Percentiles rank a stretch among this genome's conserved stretches.
Evolutionary conservation across 2,888 invertebrate genomes (phyloP).

Genomic region (Parnassius orleans): DNA sequence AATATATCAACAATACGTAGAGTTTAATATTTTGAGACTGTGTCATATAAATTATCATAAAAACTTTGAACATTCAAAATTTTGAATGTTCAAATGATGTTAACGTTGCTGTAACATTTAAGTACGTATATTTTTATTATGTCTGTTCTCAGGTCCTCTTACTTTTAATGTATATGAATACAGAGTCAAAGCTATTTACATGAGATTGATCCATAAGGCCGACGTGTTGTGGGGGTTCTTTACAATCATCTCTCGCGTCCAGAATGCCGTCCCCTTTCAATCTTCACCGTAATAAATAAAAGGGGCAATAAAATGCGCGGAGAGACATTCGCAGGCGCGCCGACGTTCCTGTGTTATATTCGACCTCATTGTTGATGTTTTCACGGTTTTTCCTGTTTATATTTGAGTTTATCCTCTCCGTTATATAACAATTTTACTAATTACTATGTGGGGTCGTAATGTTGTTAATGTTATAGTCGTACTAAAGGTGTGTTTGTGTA

Average conservation of each 20-base stretch:
- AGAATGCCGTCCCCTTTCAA: constrained; percentile 73
- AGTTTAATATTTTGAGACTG: too few species aligned
- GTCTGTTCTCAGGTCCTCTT: too few species aligned
- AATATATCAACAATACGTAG: too few species aligned
- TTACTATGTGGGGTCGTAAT: neutral
- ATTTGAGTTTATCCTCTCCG: constrained; percentile 27
- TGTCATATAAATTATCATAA: too few species aligned
- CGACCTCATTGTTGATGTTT: constrained; percentile 53
- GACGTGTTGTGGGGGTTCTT: constrained; percentile 49
- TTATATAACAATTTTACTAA: constrained; percentile 14
- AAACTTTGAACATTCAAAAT: too few species aligned
- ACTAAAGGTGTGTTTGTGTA: too few species aligned
- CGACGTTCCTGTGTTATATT: constrained; percentile 26
- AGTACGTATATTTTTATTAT: too few species aligned
- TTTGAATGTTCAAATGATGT: too few species aligned
- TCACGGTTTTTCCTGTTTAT: constrained; percentile 42
- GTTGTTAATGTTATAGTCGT: too few species aligned
- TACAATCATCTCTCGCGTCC: constrained; percentile 64
- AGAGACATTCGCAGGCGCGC: constrained; percentile 43
- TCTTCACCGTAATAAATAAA: constrained; percentile 77
- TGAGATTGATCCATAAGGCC: constrained; percentile 33
- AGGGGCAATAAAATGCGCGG: constrained; percentile 70
- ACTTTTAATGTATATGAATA: constrained; percentile 2
- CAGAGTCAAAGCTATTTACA: constrained; percentile 25
- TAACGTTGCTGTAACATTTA: too few species aligned